Evolutionary conservation across 1,140 invertebrate genomes (phyloP).

Genomic region (Centruroides sculpturatus): DNA sequence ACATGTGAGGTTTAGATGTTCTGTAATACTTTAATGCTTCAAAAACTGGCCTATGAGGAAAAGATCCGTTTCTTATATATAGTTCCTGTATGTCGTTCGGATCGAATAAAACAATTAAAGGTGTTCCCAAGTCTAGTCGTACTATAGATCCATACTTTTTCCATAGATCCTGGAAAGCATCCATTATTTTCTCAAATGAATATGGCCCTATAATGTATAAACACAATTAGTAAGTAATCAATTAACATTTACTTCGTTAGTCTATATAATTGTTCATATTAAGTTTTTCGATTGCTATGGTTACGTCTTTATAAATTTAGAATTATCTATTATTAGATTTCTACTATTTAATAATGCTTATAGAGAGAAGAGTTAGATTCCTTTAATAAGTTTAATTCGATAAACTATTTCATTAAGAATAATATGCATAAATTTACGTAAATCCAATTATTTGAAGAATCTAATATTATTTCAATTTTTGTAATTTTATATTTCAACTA

Average conservation of each 20-base stretch:
- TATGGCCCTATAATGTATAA: constrained; percentile 6
- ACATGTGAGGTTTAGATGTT: neutral
- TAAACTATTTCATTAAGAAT: too few species aligned
- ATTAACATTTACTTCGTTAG: neutral
- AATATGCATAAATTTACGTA: too few species aligned
- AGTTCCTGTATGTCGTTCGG: constrained; percentile 3
- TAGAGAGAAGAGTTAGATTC: too few species aligned
- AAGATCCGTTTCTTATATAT: neutral
- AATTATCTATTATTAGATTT: too few species aligned
- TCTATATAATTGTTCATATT: too few species aligned
- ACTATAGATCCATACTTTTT: constrained; percentile 3
- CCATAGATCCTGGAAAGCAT: constrained; percentile 7
- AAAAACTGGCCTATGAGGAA: constrained; percentile 7
- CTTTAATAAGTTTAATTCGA: too few species aligned
- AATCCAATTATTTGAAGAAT: too few species aligned
- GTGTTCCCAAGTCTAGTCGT: constrained; percentile 2
- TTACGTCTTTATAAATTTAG: too few species aligned
- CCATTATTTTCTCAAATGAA: constrained; percentile 5
- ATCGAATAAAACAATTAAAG: constrained; percentile 2
- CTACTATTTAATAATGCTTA: too few species aligned
- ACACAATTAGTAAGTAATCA: neutral
- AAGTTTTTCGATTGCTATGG: too few species aligned
- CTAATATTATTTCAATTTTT: too few species aligned
- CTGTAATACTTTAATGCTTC: constrained; percentile 8
- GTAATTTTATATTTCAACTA: too few species aligned